Conservation (phyloP, 30 jellyfish, hydroid and myxozoan genomes). For the Cassiopea andromeda region DNA sequence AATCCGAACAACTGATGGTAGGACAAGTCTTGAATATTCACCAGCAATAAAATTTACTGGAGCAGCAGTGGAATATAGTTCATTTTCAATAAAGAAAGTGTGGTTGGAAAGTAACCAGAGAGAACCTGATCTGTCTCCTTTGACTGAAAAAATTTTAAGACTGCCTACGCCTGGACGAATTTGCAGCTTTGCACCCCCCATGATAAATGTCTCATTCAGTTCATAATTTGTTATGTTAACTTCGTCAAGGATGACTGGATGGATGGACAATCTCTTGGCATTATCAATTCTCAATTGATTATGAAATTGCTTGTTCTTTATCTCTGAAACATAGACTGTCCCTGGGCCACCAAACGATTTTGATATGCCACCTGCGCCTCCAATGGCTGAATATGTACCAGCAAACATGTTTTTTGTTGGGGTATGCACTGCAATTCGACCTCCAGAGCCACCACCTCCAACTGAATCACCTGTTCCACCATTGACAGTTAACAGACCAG, state of each 20-base stretch:
- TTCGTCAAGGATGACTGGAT: slow-evolving; percentile 63
- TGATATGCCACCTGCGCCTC: slow-evolving; percentile 50
- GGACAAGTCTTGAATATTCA: slow-evolving; percentile 41
- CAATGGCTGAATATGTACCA: slow-evolving; percentile 49
- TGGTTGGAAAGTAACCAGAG: slow-evolving; percentile 46
- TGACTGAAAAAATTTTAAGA: slow-evolving; percentile 7
- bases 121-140: slow-evolving; percentile 64
- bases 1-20: slow-evolving; percentile 70
- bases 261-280: slow-evolving; percentile 23
- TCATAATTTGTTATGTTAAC: slow-evolving; percentile 34
- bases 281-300: slow-evolving; percentile 50
- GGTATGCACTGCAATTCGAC: slow-evolving; percentile 65
- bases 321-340: slow-evolving; percentile 47
- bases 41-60: slow-evolving; percentile 64
- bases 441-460: slow-evolving; percentile 78
- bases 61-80: slow-evolving; percentile 56
- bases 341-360: slow-evolving; percentile 79
- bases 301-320: slow-evolving; percentile 17
- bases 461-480: slow-evolving; percentile 60
- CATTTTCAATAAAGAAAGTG: slow-evolving; percentile 52
- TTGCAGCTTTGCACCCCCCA: slow-evolving; percentile 67
- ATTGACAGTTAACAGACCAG: slow-evolving; percentile 44
- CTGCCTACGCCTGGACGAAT: slow-evolving; percentile 54
- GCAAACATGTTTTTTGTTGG: slow-evolving; percentile 29
- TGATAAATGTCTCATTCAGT: slow-evolving; percentile 16